A percentile compares a stretch with the other conserved stretches of the same genome.
Evolutionary conservation across 2,113 vertebrate species (phyloP).

Genomic region (Polypterus senegalus): DNA sequence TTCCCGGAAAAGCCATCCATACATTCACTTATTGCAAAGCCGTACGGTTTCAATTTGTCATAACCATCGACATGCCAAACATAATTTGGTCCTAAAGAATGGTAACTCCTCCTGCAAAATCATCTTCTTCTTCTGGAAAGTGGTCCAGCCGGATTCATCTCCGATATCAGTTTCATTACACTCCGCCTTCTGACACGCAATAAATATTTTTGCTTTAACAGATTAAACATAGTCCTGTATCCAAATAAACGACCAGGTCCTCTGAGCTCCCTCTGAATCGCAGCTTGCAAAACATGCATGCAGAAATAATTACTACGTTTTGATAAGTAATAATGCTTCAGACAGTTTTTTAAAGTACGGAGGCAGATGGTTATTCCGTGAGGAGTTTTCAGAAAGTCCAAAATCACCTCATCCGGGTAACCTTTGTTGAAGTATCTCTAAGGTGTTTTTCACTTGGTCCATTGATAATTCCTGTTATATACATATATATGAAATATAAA

Average conservation of each 20-base stretch:
- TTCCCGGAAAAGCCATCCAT: constrained; percentile 26
- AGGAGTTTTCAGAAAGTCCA: no score
- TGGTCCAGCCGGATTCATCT: constrained; percentile 16
- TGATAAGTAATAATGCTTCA: no score
- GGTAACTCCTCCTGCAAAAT: constrained; percentile 16
- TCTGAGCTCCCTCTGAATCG: constrained; percentile 1
- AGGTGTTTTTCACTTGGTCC: no score
- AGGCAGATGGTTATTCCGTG: no score
- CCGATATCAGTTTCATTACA: constrained; percentile 22
- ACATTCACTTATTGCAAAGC: constrained; percentile 19
- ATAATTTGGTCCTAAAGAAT: constrained; percentile 24
- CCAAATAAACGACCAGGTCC: constrained; percentile 18
- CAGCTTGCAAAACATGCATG: no score
- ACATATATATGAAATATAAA: no score
- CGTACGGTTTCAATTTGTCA: constrained; percentile 23
- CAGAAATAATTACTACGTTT: no score
- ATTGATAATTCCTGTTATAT: no score
- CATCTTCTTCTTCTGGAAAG: constrained; percentile 6
- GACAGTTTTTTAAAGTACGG: no score
- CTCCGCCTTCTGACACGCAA: constrained; percentile 12
- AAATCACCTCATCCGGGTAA: no score
- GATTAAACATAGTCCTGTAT: constrained; percentile 15
- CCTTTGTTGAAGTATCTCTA: no score
- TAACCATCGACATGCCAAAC: constrained; percentile 25
- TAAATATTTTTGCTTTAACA: constrained; percentile 15